Conservation (phyloP, 2,797 vertebrate species). For the Tragelaphus eurycerus region DNA sequence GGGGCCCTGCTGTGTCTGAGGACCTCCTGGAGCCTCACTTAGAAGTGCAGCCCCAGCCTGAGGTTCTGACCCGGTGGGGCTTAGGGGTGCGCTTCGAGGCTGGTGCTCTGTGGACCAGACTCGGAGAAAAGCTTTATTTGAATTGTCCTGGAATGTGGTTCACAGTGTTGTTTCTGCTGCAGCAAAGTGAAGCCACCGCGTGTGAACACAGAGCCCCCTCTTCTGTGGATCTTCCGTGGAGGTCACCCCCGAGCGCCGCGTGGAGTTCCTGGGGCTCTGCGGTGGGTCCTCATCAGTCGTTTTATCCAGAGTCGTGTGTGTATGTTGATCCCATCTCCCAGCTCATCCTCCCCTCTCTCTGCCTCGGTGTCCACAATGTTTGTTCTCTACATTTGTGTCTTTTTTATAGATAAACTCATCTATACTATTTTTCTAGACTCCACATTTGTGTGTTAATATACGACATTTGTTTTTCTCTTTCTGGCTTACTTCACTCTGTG, state of each 20-base stretch:
- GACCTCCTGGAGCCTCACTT: not conserved
- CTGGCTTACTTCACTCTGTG: not conserved
- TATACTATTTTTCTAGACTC: not conserved
- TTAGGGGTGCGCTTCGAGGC: not conserved
- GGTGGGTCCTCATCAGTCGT: accelerated
- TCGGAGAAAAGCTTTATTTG: not conserved
- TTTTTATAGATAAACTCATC: not conserved
- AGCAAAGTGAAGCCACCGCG: accelerated
- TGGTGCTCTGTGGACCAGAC: not conserved
- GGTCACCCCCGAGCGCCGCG: accelerated
- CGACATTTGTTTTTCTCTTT: not conserved
- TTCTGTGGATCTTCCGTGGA: accelerated
- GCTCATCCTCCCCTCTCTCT: accelerated
- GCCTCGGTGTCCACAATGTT: not conserved
- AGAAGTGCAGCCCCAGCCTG: not conserved
- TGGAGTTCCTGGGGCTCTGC: accelerated
- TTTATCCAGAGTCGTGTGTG: accelerated
- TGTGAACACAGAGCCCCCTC: not conserved
- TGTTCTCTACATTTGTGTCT: not conserved
- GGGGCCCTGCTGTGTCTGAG: not conserved
- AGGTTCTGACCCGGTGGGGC: not conserved
- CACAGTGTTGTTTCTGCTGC: not conserved
- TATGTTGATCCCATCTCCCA: not conserved
- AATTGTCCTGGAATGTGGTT: not conserved
- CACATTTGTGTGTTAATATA: not conserved